phyloP scores from a whole-genome alignment of 2,888 invertebrate species.

The Rotaria socialis region DNA sequence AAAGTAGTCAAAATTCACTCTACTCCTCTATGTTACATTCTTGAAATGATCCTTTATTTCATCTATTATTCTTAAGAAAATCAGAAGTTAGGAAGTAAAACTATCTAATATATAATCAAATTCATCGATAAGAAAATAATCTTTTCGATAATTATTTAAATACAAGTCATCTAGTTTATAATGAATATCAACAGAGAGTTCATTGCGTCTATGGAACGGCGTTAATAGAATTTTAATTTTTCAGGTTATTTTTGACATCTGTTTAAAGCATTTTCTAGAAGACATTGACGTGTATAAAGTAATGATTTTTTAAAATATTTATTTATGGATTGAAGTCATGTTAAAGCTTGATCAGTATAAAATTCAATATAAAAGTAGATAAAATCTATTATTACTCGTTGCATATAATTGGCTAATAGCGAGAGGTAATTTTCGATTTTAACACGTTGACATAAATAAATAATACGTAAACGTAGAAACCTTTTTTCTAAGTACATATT shows the following conservation, averaged over 20 bases:
- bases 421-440: not conserved
- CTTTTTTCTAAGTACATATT: not conserved
- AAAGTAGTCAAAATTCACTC: no score
- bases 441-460: constrained; percentile 4
- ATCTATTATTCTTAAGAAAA: not conserved
- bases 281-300: not conserved
- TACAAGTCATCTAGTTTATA: not conserved
- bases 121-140: not conserved
- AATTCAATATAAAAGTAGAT: not conserved
- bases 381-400: constrained; percentile 21
- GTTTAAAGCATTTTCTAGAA: not conserved
- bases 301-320: not conserved
- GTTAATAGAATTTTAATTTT: not conserved
- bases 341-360: not conserved
- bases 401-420: not conserved
- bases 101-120: not conserved
- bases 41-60: no score
- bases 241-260: not conserved
- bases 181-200: not conserved
- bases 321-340: not conserved
- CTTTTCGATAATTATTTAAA: not conserved
- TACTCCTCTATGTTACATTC: no score
- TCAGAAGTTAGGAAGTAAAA: not conserved
- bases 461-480: not conserved
- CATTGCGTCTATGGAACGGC: not conserved